A percentile compares a stretch with the other conserved stretches of the same genome.
phyloP scores from a whole-genome alignment of 2,113 vertebrate genomes.

The Polypterus senegalus region DNA sequence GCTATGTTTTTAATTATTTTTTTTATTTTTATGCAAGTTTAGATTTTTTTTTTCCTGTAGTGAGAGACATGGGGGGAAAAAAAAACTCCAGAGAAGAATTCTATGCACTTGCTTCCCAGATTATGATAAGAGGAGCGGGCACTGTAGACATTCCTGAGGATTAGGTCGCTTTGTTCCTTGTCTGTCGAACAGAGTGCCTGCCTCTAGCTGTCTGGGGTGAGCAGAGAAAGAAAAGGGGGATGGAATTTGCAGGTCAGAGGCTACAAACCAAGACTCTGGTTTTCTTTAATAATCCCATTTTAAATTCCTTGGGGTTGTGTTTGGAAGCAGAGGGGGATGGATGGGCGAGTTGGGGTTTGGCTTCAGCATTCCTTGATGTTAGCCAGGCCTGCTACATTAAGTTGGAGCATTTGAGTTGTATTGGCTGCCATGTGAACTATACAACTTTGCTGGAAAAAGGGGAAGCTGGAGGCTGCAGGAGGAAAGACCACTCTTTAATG shows the following conservation, averaged over 20 bases:
- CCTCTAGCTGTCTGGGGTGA: slow-evolving; percentile 45
- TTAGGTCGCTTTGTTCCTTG: slow-evolving; percentile 61
- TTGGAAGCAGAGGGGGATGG: slow-evolving; percentile 43
- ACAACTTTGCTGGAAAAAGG: no score
- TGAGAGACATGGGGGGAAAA: no score
- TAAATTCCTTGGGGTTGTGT: slow-evolving; percentile 30
- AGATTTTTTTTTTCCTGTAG: no score
- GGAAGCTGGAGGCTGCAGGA: no score
- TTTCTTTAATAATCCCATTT: slow-evolving; percentile 67
- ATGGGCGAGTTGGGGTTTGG: slow-evolving; percentile 55
- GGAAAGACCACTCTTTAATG: no score
- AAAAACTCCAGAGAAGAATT: no score
- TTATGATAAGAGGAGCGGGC: slow-evolving; percentile 20
- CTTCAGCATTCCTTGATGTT: slow-evolving; percentile 50
- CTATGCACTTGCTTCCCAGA: no score
- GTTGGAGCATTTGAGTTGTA: no score
- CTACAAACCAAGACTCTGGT: slow-evolving; percentile 5
- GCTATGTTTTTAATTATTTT: no score
- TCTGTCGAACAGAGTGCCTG: slow-evolving; percentile 49
- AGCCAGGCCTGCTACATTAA: slow-evolving; percentile 35
- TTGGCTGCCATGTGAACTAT: no score
- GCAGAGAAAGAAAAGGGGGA: slow-evolving; percentile 24
- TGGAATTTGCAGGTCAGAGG: slow-evolving; percentile 37
- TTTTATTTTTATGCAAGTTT: no score
- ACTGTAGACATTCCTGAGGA: slow-evolving; percentile 52